These are phyloP conservation scores for Pterocles gutturalis DNA, from an alignment of 2,113 vertebrate species.

Conservation along the genomic window DNA sequence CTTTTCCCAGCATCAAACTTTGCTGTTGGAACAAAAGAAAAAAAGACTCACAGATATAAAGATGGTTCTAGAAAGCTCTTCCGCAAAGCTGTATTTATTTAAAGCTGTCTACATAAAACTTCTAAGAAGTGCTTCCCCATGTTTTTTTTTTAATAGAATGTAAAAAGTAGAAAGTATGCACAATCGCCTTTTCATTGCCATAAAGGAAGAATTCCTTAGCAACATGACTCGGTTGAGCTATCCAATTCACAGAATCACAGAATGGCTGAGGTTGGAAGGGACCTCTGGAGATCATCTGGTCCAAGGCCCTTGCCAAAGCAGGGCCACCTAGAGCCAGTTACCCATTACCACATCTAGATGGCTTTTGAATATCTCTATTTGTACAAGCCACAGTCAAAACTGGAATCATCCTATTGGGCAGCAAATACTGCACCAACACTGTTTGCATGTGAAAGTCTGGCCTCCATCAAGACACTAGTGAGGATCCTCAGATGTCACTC, in stretches of 20 bases:
- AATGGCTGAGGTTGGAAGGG: too few species aligned
- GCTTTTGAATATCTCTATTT: not conserved
- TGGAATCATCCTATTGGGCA: not conserved
- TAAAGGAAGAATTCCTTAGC: not conserved
- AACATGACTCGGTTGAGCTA: not conserved
- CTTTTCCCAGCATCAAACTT: not conserved
- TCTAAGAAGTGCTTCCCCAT: not conserved
- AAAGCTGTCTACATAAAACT: not conserved
- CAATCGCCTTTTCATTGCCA: not conserved
- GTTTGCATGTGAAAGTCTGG: not conserved
- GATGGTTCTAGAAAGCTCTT: not conserved
- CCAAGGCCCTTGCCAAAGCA: too few species aligned
- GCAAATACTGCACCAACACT: not conserved
- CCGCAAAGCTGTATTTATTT: not conserved
- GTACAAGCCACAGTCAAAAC: not conserved
- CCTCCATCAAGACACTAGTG: not conserved
- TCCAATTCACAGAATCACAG: not conserved
- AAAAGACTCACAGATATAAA: not conserved
- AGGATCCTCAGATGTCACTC: not conserved
- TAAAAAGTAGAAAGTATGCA: not conserved
- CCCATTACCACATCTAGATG: too few species aligned
- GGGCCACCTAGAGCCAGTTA: too few species aligned
- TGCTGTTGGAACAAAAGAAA: not conserved
- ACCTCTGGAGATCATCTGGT: too few species aligned
- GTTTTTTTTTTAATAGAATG: not conserved